Conservation (phyloP, 2,797 vertebrate species). For the Eospalax fontanierii region DNA sequence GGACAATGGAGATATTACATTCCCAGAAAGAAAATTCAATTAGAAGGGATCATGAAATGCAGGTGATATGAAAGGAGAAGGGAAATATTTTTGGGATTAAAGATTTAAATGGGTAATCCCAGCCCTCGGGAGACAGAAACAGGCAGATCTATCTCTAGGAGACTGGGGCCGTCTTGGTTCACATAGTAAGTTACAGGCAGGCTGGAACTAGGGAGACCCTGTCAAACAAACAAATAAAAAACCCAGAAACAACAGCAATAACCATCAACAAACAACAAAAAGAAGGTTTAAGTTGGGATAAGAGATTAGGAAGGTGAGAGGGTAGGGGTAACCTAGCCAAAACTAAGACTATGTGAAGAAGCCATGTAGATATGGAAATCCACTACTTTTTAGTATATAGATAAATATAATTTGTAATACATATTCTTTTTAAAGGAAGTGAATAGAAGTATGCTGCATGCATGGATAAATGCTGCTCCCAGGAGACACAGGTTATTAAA, state of each 20-base stretch:
- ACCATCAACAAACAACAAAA: too few relatives aligned
- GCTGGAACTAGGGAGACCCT: too few relatives aligned
- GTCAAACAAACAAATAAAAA: too few relatives aligned
- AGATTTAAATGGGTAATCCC: background rate
- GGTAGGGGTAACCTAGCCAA: background rate
- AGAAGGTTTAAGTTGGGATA: too few relatives aligned
- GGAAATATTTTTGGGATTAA: background rate
- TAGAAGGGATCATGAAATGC: background rate
- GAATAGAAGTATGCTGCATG: background rate
- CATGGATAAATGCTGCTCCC: background rate
- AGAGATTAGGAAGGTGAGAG: background rate
- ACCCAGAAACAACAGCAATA: too few relatives aligned
- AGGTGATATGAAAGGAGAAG: background rate
- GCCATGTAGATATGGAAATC: background rate
- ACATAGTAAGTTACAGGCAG: too few relatives aligned
- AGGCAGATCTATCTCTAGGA: too few relatives aligned
- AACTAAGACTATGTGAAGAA: background rate
- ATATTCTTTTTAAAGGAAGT: background rate
- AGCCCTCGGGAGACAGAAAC: too few relatives aligned
- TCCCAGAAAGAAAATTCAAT: background rate
- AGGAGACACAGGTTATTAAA: background rate
- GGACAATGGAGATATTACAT: background rate
- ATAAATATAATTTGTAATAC: background rate
- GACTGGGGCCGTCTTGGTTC: too few relatives aligned
- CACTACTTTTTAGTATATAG: background rate